These are phyloP conservation scores for Hesperophylax magnus DNA, from an alignment of 1,140 invertebrate species.

Conservation along the genomic window DNA sequence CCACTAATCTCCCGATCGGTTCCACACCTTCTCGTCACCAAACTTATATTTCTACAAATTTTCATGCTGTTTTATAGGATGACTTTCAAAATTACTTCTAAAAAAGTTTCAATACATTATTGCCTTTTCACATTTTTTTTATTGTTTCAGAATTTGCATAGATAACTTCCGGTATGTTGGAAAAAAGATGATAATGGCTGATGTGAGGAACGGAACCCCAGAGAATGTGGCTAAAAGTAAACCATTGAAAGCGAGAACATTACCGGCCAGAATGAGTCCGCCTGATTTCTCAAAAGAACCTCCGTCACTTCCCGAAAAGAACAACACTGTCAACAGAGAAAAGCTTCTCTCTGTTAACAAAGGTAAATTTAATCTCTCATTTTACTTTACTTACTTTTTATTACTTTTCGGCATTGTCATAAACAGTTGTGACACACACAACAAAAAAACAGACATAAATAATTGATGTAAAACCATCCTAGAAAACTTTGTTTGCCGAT, in stretches of 20 bases:
- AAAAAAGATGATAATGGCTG: slow-evolving; percentile 78
- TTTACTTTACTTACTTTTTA: too few species aligned
- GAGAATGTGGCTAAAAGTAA: slow-evolving; percentile 70
- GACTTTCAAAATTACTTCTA: too few species aligned
- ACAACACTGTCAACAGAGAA: slow-evolving; percentile 70
- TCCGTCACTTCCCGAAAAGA: slow-evolving; percentile 67
- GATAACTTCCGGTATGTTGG: slow-evolving; percentile 92
- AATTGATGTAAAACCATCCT: too few species aligned
- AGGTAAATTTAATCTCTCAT: slow-evolving; percentile 24
- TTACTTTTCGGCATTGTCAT: background rate
- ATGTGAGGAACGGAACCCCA: slow-evolving; percentile 62
- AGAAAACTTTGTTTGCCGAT: too few species aligned
- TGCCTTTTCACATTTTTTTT: slow-evolving; percentile 29
- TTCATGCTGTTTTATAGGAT: too few species aligned
- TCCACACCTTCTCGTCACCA: too few species aligned
- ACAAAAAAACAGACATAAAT: too few species aligned
- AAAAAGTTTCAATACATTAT: background rate
- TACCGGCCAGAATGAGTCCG: slow-evolving; percentile 85
- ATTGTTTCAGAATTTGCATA: slow-evolving; percentile 79
- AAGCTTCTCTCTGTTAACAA: slow-evolving; percentile 63
- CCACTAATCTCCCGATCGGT: too few species aligned
- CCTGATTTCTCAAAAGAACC: slow-evolving; percentile 72
- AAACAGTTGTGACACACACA: too few species aligned
- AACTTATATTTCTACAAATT: too few species aligned
- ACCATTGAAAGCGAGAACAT: slow-evolving; percentile 74